Evolutionary conservation across 1,140 invertebrate genomes (phyloP), one percentile per base, ranked within the genome.

Genomic region (Lycorma delicatula): DNA sequence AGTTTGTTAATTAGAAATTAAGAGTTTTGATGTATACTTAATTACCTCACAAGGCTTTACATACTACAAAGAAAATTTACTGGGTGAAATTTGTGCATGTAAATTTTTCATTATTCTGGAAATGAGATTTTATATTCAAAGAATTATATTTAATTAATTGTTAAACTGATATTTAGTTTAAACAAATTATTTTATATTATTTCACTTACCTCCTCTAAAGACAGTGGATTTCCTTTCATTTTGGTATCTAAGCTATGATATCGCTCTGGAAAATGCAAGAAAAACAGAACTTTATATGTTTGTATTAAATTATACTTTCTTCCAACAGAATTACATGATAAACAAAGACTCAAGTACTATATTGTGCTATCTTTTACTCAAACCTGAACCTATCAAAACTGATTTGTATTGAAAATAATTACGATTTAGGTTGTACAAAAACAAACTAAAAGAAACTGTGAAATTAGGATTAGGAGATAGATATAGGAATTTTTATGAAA

Each of bases 221-320:
- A 84, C 31, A 86, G 70, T 53, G 83, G 83, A 70, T 85, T 86
- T 31, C 80, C 79, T 69, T 85, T 86, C 72, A 83, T 77, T 75
- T 86, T 86, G 26, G 80, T 79, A 67, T 86, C 84, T 27, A 87
- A 75, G 64, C 79, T 83, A 63, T 82, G 81, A 69, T 81, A 84
- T 57, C 84, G 66, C 64, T 87, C 84, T 86, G 74, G 22, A 72
- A 79, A 59, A 18, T 54, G 48, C 49, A 28, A 44, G 18, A 7
- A 48, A 49, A 59, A 7, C 7, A n/a, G 9, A 9, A 22, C 11
- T 55, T 57, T n/a, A 26, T 31, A 38, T 57, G 9, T 9, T 9
- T 34, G 31, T 34, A 34, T 34, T 9, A n/a, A n/a, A 9, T 34
- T 9, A n/a, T 34, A 9, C n/a, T 34, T 34, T 9, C n/a, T 34